Evolutionary conservation across 2,113 vertebrate species (phyloP), one percentile per base, ranked within the genome.

Genomic region (Suncus etruscus): DNA sequence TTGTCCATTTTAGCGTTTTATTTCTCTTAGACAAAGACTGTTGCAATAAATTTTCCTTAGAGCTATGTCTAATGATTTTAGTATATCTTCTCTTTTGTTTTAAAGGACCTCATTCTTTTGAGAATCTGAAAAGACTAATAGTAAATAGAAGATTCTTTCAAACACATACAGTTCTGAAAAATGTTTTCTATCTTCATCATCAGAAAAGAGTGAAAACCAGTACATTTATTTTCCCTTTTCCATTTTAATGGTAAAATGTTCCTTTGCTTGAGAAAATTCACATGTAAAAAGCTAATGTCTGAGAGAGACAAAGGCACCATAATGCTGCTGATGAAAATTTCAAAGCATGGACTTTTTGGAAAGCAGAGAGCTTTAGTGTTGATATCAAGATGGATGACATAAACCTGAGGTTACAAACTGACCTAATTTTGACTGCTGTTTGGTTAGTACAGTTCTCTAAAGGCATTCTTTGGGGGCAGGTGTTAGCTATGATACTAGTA

Each of bases 11-110:
- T 58, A 50, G 76, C 63, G 66, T 87, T 93, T 94, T 92, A 83
- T 94, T 68, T 61, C 22, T 54, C 80, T 63, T 80, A 88, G 75
- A 93, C 74, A 95, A 94, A 92, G 54, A 11, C 16, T 63, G 12
- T 90, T 75, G 66, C 61, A 82, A 80, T 94, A 83, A 91, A 94
- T 92, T 94, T 32, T 89, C 92, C 84, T 83, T 82, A 87, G 27
- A 69, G 27, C 24, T 83, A 90, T 69, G 63, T 91, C 86, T 93
- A 91, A 83, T 69, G 93, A 91, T 87, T 94, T 93, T 89, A 61
- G n/a, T 73, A 11, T 92, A 73, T 91, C 86, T 80, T 1, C 85
- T 87, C 39, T 90, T 86, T 93, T 91, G 25, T 87, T 83, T 79
- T 83, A 82, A 93, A 92, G 51, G 45, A 73, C 7, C 22, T 87